These are phyloP conservation scores for Loxodonta africana DNA, from an alignment of 2,113 vertebrate species.

Conservation along the genomic window DNA sequence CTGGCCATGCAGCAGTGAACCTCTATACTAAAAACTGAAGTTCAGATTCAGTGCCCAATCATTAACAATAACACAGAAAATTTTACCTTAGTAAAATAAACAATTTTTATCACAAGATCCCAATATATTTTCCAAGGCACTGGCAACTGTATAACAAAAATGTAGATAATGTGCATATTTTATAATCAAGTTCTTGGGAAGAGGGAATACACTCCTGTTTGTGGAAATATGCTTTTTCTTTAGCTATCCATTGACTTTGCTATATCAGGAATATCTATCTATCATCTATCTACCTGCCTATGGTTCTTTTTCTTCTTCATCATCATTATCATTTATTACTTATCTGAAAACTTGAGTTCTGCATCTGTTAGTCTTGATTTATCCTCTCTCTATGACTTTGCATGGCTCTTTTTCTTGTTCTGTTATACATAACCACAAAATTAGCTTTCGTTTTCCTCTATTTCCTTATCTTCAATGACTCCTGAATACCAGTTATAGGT, in stretches of 20 bases:
- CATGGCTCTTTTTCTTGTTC: background rate
- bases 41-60: slow-evolving; percentile 29
- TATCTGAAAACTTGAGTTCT: background rate
- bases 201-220: background rate
- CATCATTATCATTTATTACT: background rate
- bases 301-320: background rate
- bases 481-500: background rate
- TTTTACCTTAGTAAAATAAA: background rate
- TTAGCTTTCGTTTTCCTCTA: background rate
- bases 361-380: background rate
- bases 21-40: background rate
- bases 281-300: background rate
- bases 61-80: background rate
- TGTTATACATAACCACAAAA: slow-evolving; percentile 1
- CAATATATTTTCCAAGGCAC: background rate
- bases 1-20: background rate
- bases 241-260: background rate
- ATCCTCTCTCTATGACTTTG: background rate
- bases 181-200: background rate
- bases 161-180: background rate
- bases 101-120: background rate
- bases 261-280: background rate
- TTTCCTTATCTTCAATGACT: background rate
- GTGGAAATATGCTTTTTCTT: background rate
- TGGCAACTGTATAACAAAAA: background rate